phyloP scores from a whole-genome alignment of 2,797 vertebrate genomes.

The Podargus strigoides region DNA sequence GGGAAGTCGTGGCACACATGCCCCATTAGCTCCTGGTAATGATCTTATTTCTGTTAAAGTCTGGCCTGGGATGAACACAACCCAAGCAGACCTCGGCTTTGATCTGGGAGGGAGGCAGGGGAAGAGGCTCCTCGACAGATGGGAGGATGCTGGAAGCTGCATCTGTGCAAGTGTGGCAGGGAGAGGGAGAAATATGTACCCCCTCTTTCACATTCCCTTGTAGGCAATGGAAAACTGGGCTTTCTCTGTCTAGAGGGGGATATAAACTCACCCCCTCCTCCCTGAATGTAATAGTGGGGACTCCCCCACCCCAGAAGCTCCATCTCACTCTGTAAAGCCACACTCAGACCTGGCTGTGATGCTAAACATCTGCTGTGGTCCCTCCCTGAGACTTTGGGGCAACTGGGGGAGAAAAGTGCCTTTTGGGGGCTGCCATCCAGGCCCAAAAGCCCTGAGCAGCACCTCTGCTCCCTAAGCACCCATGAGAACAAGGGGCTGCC shows the following conservation, averaged over 20 bases:
- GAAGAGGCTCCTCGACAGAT: rapidly evolving
- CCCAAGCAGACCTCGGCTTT: not conserved
- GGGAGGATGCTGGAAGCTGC: not conserved
- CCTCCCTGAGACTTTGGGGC: rapidly evolving
- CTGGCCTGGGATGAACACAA: not conserved
- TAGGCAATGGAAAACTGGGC: not conserved
- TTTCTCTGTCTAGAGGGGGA: not conserved
- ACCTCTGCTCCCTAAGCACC: not conserved
- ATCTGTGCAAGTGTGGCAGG: not conserved
- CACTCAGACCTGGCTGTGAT: rapidly evolving
- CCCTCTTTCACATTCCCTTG: not conserved
- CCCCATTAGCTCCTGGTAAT: not conserved
- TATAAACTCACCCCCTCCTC: not conserved
- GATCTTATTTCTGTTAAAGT: not conserved
- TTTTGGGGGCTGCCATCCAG: not conserved
- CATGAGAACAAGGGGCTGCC: not conserved
- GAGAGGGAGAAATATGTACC: not conserved
- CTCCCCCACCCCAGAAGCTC: not conserved
- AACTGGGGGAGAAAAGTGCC: not conserved
- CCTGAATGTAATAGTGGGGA: not conserved
- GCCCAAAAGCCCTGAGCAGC: not conserved
- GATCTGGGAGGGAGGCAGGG: not conserved
- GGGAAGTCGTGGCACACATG: not conserved
- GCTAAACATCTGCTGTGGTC: not conserved
- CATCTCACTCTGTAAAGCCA: not conserved